A percentile compares a stretch with the other conserved stretches of the same genome.
phyloP scores from a whole-genome alignment of 2,797 vertebrate species.

The Poecilia velifera region DNA sequence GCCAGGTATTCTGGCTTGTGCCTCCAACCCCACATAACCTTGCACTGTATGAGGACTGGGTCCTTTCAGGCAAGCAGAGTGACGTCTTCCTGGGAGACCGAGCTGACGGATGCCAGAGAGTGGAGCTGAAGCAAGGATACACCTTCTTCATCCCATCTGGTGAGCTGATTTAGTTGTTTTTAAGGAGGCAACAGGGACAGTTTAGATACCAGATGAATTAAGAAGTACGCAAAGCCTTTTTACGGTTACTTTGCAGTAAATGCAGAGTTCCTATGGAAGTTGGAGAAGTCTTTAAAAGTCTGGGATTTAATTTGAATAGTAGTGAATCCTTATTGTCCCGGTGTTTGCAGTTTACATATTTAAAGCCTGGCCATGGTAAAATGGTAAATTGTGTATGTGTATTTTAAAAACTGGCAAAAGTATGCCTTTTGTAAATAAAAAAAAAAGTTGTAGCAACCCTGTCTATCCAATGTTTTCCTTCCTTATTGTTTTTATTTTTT shows the following conservation, averaged over 20 bases:
- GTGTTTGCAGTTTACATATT: not conserved
- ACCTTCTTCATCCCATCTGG: constrained; percentile 99
- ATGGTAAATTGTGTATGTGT: not conserved
- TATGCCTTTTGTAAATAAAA: not conserved
- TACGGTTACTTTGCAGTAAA: not conserved
- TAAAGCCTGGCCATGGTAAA: not conserved
- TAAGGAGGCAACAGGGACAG: constrained; percentile 36
- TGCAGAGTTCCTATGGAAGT: not conserved
- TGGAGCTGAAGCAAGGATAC: constrained; percentile 93
- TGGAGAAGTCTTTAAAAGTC: not conserved
- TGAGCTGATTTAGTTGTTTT: constrained; percentile 66
- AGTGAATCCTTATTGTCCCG: not conserved
- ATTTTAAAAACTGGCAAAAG: not conserved
- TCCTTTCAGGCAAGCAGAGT: constrained; percentile 96
- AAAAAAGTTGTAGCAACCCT: not conserved
- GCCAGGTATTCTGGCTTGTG: constrained; percentile 97
- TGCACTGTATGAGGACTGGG: constrained; percentile 96
- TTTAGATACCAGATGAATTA: constrained; percentile 34
- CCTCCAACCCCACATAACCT: constrained; percentile 94
- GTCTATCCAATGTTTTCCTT: not conserved
- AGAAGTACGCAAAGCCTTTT: not conserved
- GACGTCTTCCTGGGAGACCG: constrained; percentile 96
- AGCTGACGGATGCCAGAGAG: constrained; percentile 93
- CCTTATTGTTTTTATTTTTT: constrained; percentile 3
- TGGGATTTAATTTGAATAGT: not conserved